phyloP scores from a whole-genome alignment of 2,888 invertebrate species.

The Drosophila trichaetosa region DNA sequence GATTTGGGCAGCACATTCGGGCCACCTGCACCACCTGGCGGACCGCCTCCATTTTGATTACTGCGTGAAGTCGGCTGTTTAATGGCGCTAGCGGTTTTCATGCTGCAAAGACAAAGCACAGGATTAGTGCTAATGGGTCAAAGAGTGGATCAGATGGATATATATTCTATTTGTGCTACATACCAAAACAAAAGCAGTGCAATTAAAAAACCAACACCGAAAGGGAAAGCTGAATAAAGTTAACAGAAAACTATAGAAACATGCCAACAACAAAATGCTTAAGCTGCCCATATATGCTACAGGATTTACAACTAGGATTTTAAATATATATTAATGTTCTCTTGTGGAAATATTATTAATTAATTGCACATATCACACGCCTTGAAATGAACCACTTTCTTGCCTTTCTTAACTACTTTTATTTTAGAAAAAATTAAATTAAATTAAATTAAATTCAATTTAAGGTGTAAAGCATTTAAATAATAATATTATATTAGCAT shows the following conservation, averaged over 20 bases:
- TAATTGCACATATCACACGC: neutral
- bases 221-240: constrained; percentile 14
- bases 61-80: constrained; percentile 64
- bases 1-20: constrained; percentile 85
- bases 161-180: constrained; percentile 32
- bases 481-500: neutral
- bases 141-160: neutral
- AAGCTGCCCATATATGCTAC: neutral
- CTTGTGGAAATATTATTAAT: neutral
- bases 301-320: neutral
- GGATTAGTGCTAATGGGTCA: neutral
- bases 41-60: constrained; percentile 64
- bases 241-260: constrained; percentile 18
- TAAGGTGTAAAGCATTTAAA: neutral
- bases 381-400: neutral
- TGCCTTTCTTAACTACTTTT: too few species aligned
- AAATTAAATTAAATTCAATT: neutral
- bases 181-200: constrained; percentile 42
- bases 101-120: constrained; percentile 67
- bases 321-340: neutral
- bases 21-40: constrained; percentile 55
- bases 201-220: constrained; percentile 45
- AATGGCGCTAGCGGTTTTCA: constrained; percentile 78
- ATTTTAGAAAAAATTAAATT: too few species aligned
- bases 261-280: constrained; percentile 16